These are phyloP conservation scores for Agapetus fuscipes DNA, from an alignment of 2,888 invertebrate species.

Conservation along the genomic window DNA sequence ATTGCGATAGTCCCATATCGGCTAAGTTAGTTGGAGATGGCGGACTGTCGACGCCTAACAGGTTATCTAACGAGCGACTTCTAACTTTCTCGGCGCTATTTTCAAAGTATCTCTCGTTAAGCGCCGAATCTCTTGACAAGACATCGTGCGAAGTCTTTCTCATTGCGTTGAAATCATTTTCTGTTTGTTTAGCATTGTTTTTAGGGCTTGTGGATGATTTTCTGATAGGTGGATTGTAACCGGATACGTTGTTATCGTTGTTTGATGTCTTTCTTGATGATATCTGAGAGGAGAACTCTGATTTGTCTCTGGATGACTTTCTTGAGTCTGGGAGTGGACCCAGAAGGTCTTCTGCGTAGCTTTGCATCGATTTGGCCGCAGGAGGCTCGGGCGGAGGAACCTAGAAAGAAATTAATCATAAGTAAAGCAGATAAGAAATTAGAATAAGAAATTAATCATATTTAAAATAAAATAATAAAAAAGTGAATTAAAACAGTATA, in stretches of 20 bases:
- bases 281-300: slow-evolving; percentile 25
- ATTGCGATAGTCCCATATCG: slow-evolving; percentile 72
- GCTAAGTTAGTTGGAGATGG: slow-evolving; percentile 54
- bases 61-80: slow-evolving; percentile 73
- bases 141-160: slow-evolving; percentile 69
- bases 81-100: slow-evolving; percentile 61
- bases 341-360: slow-evolving; percentile 24
- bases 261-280: slow-evolving; percentile 27
- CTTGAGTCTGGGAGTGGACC: slow-evolving; percentile 26
- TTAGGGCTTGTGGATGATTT: slow-evolving; percentile 18
- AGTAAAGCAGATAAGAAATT: too few relatives aligned
- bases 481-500: too few relatives aligned
- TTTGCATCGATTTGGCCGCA: slow-evolving; percentile 29
- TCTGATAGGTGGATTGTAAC: slow-evolving; percentile 19
- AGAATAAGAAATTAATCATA: slow-evolving; percentile 6
- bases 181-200: slow-evolving; percentile 14
- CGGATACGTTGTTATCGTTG: slow-evolving; percentile 28
- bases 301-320: slow-evolving; percentile 30
- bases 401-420: slow-evolving; percentile 27
- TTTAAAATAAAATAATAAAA: too few relatives aligned
- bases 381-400: slow-evolving; percentile 64
- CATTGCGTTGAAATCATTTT: slow-evolving; percentile 26
- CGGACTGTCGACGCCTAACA: slow-evolving; percentile 58
- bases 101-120: slow-evolving; percentile 85
- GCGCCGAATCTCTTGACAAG: slow-evolving; percentile 69